Evolutionary conservation across 2,797 vertebrate species (phyloP), one percentile per base, ranked within the genome.

Genomic region (Enteromius afrohamiltoni): DNA sequence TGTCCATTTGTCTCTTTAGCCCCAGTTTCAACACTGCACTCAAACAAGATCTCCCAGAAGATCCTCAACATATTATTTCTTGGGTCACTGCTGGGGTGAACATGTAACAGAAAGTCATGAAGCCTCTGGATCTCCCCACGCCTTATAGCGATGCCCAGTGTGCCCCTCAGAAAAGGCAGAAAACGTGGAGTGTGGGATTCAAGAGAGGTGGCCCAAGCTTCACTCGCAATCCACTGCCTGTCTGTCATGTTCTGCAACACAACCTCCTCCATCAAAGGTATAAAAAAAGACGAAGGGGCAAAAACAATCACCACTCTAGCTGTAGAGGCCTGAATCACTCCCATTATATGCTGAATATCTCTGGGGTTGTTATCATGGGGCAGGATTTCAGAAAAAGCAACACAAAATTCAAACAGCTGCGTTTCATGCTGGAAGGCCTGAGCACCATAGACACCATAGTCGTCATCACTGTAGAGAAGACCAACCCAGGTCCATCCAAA

Each of bases 381-480:
- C 64, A 94, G 88, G 31, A 73, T 81, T 65, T 93, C 91, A 5
- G 88, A 62, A 64, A 93, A 94, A 0, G 92, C 92, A 69, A 93
- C 86, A 79, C 93, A 94, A 62, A 93, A 89, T 4, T 90, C 91
- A 37, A 92, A 88, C 37, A 83, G 71, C 42, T 82, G 47, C 19
- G 93, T 91, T 31, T 80, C 83, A 8, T 68, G 34, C 6, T 75
- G 3, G 26, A 85, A 85, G 7, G 83, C 80, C 19, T 80, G 77
- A 73, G 77, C 70, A 0, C 77, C 83, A 14, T 80, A 45, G 3
- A 65, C 29, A 7, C 84, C 79, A 42, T 85, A 85, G 40, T 82
- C 84, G 49, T 85, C 40, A 53, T 85, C 65, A 49, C 84, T 82
- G 14, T 77, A 62, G 9, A 80, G 19, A 1, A 80, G 62, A 26